Conservation (phyloP, 2,888 invertebrate species). For the Quadriops clusia region DNA sequence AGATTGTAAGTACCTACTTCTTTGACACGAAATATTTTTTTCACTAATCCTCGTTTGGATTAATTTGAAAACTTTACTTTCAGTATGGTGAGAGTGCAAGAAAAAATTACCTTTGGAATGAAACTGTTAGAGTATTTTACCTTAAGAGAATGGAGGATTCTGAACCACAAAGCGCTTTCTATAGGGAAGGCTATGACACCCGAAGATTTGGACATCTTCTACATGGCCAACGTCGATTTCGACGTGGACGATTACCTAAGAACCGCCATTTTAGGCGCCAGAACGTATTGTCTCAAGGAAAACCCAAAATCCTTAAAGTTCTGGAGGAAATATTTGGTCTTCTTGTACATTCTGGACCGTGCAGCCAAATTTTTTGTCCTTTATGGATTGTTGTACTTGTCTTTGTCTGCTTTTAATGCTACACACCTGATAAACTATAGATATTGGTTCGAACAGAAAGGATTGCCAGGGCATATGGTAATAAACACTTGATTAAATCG, state of each 20-base stretch:
- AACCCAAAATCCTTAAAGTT: conserved; percentile 42
- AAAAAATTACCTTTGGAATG: conserved; percentile 44
- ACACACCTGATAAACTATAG: too few relatives aligned
- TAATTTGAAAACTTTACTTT: too few relatives aligned
- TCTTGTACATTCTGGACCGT: too few relatives aligned
- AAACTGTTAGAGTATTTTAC: conserved; percentile 64
- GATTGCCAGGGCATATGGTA: too few relatives aligned
- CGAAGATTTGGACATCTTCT: conserved; percentile 48
- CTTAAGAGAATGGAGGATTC: conserved; percentile 64
- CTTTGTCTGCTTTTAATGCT: too few relatives aligned
- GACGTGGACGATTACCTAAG: conserved; percentile 45
- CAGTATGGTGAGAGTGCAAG: conserved; percentile 50
- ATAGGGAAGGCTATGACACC: conserved; percentile 40
- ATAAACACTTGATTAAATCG: too few relatives aligned
- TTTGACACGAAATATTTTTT: conserved; percentile 6
- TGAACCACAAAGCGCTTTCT: conserved; percentile 43
- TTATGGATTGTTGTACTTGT: too few relatives aligned
- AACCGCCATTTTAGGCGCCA: conserved; percentile 61
- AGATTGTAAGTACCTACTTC: conserved; percentile 51
- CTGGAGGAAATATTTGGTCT: conserved; percentile 11
- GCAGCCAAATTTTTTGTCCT: too few relatives aligned
- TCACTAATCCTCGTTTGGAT: too few relatives aligned
- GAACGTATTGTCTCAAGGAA: conserved; percentile 71
- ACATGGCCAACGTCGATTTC: conserved; percentile 27
- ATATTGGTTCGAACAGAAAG: too few relatives aligned